A percentile compares a stretch with the other conserved stretches of the same genome.
Conservation (phyloP, 2,797 vertebrate species). For the Clamator glandarius region DNA sequence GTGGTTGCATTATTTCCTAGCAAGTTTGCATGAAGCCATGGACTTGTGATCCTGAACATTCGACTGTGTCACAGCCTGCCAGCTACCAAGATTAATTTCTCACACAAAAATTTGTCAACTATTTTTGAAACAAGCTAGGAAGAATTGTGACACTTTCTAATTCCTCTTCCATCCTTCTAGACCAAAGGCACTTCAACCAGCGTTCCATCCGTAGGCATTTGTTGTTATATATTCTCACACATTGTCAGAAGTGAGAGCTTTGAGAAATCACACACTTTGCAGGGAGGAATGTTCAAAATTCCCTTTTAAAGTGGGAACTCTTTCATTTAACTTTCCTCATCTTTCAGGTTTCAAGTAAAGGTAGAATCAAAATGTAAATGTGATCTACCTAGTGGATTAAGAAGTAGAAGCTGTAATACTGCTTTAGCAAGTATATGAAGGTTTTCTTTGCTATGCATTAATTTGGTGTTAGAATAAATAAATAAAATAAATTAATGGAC, state of each 20-base stretch:
- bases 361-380: not conserved
- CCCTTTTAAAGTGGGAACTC: not conserved
- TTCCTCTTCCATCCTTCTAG: not conserved
- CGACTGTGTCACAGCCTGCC: not conserved
- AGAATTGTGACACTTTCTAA: not conserved
- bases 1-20: not conserved
- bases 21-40: not conserved
- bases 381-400: not conserved
- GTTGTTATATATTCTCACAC: not conserved
- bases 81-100: not conserved
- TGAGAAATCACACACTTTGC: not conserved
- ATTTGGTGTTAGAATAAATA: not conserved
- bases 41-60: not conserved
- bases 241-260: not conserved
- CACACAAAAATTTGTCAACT: not conserved
- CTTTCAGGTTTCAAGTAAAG: not conserved
- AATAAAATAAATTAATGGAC: not conserved
- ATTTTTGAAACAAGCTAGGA: not conserved
- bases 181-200: not conserved
- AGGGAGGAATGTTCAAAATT: not conserved
- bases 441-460: not conserved
- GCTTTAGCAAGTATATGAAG: not conserved
- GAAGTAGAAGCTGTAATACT: not conserved
- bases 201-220: not conserved
- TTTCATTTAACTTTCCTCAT: not conserved